A percentile compares a stretch with the other conserved stretches of the same genome.
These are phyloP conservation scores for Anarsia innoxiella DNA, from an alignment of 2,888 invertebrate species.

Conservation along the genomic window DNA sequence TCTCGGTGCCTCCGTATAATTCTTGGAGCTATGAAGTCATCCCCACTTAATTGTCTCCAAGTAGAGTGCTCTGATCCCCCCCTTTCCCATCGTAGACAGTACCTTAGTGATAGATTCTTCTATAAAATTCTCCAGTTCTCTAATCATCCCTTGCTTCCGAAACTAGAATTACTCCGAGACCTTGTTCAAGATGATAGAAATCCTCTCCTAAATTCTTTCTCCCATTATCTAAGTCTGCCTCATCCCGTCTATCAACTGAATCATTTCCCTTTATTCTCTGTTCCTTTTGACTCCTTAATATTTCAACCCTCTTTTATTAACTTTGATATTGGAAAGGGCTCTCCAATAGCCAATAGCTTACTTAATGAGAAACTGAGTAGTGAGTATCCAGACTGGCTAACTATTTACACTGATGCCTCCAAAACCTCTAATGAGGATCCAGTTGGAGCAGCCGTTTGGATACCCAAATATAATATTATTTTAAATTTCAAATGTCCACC, in stretches of 20 bases:
- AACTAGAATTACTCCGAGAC: not conserved
- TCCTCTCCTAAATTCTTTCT: not conserved
- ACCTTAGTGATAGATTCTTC: conserved; percentile 6
- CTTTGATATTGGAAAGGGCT: not conserved
- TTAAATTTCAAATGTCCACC: conserved; percentile 4
- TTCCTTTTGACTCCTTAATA: not conserved
- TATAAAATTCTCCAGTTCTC: conserved; percentile 2
- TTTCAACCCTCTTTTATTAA: not conserved
- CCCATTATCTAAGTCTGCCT: not conserved
- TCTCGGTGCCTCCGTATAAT: conserved; percentile 17
- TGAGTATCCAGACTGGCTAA: not conserved
- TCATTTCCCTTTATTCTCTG: not conserved
- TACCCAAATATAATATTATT: not conserved
- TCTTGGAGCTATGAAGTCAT: conserved; percentile 22
- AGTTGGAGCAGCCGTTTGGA: conserved; percentile 9
- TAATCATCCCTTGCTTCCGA: not conserved
- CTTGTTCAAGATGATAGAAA: not conserved
- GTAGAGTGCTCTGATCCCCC: conserved; percentile 14
- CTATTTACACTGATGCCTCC: conserved; percentile 3
- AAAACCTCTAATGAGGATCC: not conserved
- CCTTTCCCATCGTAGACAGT: conserved; percentile 7
- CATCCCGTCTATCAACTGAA: not conserved
- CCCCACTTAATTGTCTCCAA: conserved; percentile 17
- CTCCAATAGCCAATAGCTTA: not conserved
- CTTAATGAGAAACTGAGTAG: not conserved